A percentile compares a stretch with the other conserved stretches of the same genome.
These are phyloP conservation scores for Cynodonichthys magdalenae DNA, from an alignment of 2,797 vertebrate genomes.

Conservation along the genomic window DNA sequence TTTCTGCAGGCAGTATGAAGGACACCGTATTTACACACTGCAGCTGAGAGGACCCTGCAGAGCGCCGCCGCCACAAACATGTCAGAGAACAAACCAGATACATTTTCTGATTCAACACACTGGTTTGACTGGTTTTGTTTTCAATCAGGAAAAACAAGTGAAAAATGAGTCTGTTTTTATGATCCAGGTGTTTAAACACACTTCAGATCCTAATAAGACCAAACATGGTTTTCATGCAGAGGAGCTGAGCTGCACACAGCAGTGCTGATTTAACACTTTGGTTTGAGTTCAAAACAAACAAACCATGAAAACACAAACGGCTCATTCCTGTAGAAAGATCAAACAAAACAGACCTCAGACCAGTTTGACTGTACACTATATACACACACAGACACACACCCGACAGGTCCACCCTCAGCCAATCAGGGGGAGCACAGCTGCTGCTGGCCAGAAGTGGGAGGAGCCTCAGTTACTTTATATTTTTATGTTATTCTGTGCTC, in stretches of 20 bases:
- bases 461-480: constrained; percentile 9
- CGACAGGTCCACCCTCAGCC: constrained; percentile 24
- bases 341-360: constrained; percentile 64
- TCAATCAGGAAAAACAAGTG: background rate
- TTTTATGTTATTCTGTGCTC: background rate
- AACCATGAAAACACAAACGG: constrained; percentile 73
- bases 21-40: constrained; percentile 74
- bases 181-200: background rate
- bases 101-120: background rate
- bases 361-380: constrained; percentile 79
- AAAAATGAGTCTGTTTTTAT: background rate
- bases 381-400: constrained; percentile 62
- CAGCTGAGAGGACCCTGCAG: constrained; percentile 45
- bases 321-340: constrained; percentile 79
- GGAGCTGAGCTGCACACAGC: constrained; percentile 26
- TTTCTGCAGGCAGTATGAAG: constrained; percentile 53
- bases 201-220: too few relatives aligned
- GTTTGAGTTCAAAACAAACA: constrained; percentile 83
- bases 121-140: background rate
- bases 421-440: constrained; percentile 35
- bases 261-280: constrained; percentile 80
- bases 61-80: background rate
- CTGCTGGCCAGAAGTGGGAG: constrained; percentile 7
- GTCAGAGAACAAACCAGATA: background rate
- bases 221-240: too few relatives aligned